Conservation (phyloP, 2,113 vertebrate species). For the Petrocephalus zakoni region DNA sequence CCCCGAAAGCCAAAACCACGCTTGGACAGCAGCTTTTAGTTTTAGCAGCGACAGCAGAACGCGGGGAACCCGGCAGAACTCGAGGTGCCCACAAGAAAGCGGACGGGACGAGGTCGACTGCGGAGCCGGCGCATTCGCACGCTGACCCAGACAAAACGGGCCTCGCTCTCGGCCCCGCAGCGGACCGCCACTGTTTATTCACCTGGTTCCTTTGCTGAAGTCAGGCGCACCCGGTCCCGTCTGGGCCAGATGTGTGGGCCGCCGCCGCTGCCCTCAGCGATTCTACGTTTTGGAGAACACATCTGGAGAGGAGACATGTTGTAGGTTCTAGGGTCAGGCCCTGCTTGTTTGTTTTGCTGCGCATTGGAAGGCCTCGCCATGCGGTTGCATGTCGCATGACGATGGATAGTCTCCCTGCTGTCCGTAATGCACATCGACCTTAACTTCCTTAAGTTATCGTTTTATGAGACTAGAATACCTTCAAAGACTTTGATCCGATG, state of each 20-base stretch:
- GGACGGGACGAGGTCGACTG: not conserved
- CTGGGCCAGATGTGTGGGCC: constrained; percentile 24
- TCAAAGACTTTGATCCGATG: not conserved
- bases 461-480: not conserved
- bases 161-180: constrained; percentile 21
- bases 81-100: not conserved
- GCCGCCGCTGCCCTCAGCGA: constrained; percentile 1
- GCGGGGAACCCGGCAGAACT: not conserved
- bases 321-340: not conserved
- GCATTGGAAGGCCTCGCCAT: not conserved
- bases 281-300: constrained; percentile 14
- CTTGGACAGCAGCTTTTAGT: not conserved
- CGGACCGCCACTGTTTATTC: constrained; percentile 45
- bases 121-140: not conserved
- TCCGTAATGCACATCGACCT: not conserved
- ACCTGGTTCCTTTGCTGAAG: constrained; percentile 47
- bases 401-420: not conserved
- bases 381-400: not conserved
- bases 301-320: constrained; percentile 16
- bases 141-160: constrained; percentile 21
- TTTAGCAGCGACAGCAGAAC: not conserved
- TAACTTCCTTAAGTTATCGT: not conserved
- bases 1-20: not conserved
- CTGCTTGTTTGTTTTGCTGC: constrained; percentile 16
- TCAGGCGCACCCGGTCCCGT: not conserved